Conservation (phyloP, 2,113 vertebrate genomes). For the Psammodynastes pulverulentus region DNA sequence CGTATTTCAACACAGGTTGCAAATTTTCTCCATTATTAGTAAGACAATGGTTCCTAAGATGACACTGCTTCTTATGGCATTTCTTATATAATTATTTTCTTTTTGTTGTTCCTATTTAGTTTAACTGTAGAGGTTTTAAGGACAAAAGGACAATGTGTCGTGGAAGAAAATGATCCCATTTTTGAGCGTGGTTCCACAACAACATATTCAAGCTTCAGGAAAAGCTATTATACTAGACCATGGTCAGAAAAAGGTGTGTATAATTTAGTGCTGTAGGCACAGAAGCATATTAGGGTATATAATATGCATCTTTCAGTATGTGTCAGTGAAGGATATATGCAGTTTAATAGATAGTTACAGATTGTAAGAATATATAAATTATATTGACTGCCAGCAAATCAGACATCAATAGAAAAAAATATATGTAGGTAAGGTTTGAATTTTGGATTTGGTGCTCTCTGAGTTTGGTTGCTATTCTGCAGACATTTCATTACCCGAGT, state of each 20-base stretch:
- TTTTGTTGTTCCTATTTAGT: slow-evolving; percentile 67
- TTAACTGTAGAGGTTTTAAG: slow-evolving; percentile 93
- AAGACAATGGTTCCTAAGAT: background rate
- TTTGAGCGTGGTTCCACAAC: slow-evolving; percentile 97
- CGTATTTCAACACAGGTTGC: background rate
- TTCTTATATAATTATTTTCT: background rate
- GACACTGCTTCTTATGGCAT: background rate
- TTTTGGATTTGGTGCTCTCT: background rate
- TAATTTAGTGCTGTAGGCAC: background rate
- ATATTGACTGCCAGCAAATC: background rate
- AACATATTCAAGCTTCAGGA: slow-evolving; percentile 95
- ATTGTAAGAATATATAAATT: background rate
- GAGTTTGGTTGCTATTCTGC: background rate
- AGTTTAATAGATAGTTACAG: background rate
- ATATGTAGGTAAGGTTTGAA: background rate
- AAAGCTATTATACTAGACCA: slow-evolving; percentile 84
- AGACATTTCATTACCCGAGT: background rate
- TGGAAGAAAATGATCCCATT: slow-evolving; percentile 89
- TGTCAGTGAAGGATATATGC: background rate
- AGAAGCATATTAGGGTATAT: background rate
- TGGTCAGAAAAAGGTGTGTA: slow-evolving; percentile 89
- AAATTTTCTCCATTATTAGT: background rate
- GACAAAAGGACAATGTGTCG: slow-evolving; percentile 84
- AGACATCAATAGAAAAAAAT: background rate
- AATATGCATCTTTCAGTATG: background rate